Evolutionary conservation across 2,113 vertebrate species (phyloP), one percentile per base, ranked within the genome.

Genomic region (Caloenas nicobarica): DNA sequence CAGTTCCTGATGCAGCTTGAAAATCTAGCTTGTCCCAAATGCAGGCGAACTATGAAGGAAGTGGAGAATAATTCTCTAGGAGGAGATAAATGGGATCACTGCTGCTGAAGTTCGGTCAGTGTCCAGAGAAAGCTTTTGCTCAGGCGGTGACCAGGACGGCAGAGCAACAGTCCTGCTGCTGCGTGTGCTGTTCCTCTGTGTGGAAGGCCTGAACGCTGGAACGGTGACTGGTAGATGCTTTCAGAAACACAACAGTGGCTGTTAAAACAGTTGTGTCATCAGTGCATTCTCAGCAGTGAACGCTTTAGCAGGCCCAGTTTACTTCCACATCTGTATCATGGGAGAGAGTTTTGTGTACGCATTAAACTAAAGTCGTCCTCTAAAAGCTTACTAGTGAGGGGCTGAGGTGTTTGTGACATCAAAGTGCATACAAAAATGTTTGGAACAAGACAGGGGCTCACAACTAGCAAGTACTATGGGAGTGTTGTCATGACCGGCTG

Each of bases 391-490:
- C 19, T 18, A 4, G 22, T 4, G 40, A 65, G 71, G 53, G 25
- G 22, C n/a, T 19, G 8, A 54, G 38, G 38, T 54, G 25, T 31
- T 23, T 16, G 38, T 61, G 34, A 28, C 15, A 33, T 40, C 28
- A 61, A 79, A 16, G 10, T 4, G 7, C 1, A 1, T 12, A 22
- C 51, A 26, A 3, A 36, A 54, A 13, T 4, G 5, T 65, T 31
- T 71, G 66, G 46, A 24, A 15, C 2, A 2, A 29, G 36, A 7
- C 8, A 3, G 12, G 44, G 16, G 23, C 11, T 54, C 22, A 13
- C 1, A 2, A 3, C 13, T 16, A 23, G 26, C 0, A 3, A n/a
- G 14, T 5, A 0, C n/a, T 48, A 10, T 0, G 1, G 15, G 6
- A 4, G 16, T 9, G 34, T 12, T 44, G 40, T 16, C 6, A 2